Evolutionary conservation across 2,113 vertebrate genomes (phyloP).

Genomic region (Gulo gulo): DNA sequence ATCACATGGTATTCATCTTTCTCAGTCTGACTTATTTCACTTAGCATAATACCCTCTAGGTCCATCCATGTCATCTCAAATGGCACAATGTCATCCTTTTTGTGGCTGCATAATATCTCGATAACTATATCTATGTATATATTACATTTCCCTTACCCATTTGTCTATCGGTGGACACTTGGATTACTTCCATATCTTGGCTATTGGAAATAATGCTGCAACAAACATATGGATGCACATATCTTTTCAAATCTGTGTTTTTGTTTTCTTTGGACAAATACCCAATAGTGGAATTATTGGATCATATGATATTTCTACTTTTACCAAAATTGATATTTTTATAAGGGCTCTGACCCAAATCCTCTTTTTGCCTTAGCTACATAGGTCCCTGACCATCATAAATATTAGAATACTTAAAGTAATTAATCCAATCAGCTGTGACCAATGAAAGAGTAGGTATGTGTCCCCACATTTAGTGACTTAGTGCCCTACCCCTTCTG

Average conservation of each 20-base stretch:
- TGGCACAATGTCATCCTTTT: background rate
- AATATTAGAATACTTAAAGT: background rate
- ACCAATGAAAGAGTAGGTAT: background rate
- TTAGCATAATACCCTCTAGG: background rate
- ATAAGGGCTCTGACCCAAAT: background rate
- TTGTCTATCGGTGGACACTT: background rate
- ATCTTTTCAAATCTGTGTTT: background rate
- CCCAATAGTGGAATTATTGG: background rate
- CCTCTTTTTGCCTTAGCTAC: background rate
- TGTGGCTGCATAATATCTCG: background rate
- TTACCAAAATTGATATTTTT: background rate
- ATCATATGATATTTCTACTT: background rate
- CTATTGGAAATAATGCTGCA: background rate
- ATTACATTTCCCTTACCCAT: background rate
- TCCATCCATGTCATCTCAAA: background rate
- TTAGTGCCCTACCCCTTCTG: background rate
- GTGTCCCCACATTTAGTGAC: background rate
- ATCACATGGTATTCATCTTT: background rate
- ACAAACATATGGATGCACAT: background rate
- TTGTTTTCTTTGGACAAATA: background rate
- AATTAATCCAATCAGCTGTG: background rate
- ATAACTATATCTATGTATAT: background rate
- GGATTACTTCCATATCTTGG: background rate
- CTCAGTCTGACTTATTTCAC: background rate
- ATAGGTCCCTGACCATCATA: background rate